Conservation (phyloP, 2,888 invertebrate genomes). For the Trichopria drosophilae region DNA sequence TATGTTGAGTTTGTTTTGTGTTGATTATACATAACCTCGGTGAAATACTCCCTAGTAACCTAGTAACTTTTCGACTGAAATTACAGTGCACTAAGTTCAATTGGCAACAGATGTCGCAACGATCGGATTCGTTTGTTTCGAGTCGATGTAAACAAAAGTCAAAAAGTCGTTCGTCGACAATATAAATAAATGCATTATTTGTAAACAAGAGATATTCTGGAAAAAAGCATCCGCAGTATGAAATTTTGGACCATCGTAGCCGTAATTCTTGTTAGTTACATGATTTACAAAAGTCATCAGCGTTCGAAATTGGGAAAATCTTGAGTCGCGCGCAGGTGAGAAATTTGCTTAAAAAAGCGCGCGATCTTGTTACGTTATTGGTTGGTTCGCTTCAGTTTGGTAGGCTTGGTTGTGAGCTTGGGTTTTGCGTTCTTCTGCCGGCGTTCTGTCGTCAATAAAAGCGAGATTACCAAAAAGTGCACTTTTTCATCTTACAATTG, state of each 20-base stretch:
- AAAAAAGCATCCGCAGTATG: not conserved
- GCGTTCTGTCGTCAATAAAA: too few species aligned
- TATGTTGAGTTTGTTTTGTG: too few species aligned
- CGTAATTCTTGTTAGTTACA: conserved; percentile 1
- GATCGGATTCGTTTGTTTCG: not conserved
- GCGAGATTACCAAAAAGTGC: too few species aligned
- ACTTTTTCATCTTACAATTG: too few species aligned
- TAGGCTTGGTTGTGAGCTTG: too few species aligned
- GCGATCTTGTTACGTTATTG: too few species aligned
- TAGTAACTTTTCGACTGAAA: too few species aligned
- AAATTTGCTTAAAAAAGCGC: conserved; percentile 9
- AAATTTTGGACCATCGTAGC: conserved; percentile 6
- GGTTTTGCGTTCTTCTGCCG: too few species aligned
- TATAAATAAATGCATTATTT: not conserved
- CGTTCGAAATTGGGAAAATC: not conserved
- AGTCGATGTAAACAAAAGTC: conserved; percentile 1
- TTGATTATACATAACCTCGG: too few species aligned
- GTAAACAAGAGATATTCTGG: not conserved
- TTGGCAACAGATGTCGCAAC: not conserved
- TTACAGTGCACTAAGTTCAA: not conserved
- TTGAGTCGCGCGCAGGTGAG: not conserved
- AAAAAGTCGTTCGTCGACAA: not conserved
- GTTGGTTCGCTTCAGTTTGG: too few species aligned
- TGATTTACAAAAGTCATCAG: conserved; percentile 10
- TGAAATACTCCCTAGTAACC: too few species aligned